These are phyloP conservation scores for Cheilosia urbana DNA, from an alignment of 2,888 invertebrate species.

Conservation along the genomic window DNA sequence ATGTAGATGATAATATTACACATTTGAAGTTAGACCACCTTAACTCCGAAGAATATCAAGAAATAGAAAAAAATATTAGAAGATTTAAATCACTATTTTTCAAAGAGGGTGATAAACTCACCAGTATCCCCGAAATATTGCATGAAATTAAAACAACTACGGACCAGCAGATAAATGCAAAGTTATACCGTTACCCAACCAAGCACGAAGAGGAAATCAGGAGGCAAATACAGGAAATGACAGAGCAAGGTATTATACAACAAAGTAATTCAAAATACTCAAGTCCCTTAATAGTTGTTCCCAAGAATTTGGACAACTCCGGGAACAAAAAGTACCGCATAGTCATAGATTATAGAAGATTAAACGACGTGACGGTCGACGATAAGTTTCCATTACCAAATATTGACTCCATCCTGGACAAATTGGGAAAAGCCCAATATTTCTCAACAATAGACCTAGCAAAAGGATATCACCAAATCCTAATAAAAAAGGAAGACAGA, in stretches of 20 bases:
- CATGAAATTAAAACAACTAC: constrained; percentile 46
- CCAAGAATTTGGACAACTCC: constrained; percentile 54
- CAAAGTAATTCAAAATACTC: constrained; percentile 24
- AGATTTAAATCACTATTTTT: constrained; percentile 50
- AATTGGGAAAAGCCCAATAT: too few species aligned
- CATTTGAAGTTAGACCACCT: constrained; percentile 40
- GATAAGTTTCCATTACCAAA: constrained; percentile 66
- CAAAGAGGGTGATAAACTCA: constrained; percentile 54
- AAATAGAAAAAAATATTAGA: constrained; percentile 37
- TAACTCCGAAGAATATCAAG: constrained; percentile 50
- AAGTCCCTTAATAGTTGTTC: constrained; percentile 26
- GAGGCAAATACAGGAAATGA: constrained; percentile 20
- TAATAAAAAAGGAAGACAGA: background rate
- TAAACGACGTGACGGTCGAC: constrained; percentile 62
- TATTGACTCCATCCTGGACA: too few species aligned
- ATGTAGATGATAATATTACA: constrained; percentile 30
- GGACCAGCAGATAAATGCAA: constrained; percentile 16
- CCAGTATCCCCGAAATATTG: constrained; percentile 43
- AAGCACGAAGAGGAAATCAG: constrained; percentile 20
- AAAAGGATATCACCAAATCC: too few species aligned
- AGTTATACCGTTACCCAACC: constrained; percentile 9
- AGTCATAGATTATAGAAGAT: constrained; percentile 64
- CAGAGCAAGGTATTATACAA: constrained; percentile 16
- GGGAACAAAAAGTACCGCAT: constrained; percentile 65
- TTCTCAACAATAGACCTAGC: too few species aligned